Evolutionary conservation across 2,888 invertebrate genomes (phyloP).

Genomic region (Nephrotoma flavescens): DNA sequence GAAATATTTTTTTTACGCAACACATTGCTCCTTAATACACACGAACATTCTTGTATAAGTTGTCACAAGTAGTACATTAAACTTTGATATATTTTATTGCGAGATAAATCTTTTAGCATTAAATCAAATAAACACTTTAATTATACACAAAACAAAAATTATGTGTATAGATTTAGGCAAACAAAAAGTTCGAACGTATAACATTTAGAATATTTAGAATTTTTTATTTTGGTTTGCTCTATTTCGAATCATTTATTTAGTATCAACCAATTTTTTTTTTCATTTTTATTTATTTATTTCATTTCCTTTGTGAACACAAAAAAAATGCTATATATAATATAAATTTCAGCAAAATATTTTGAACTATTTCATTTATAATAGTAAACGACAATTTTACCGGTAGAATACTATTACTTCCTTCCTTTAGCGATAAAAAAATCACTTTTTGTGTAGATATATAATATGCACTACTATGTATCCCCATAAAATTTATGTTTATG

Average conservation of each 20-base stretch:
- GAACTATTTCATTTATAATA: conserved; percentile 4
- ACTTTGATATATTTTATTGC: too few relatives aligned
- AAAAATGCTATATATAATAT: not conserved
- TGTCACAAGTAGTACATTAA: too few relatives aligned
- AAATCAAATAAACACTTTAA: not conserved
- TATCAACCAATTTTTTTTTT: not conserved
- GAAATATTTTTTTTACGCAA: too few relatives aligned
- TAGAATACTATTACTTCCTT: conserved; percentile 11
- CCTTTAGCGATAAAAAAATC: conserved; percentile 7
- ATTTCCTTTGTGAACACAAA: conserved; percentile 1
- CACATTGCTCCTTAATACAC: too few relatives aligned
- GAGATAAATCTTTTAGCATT: not conserved
- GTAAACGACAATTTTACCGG: conserved; percentile 5
- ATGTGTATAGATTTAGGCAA: not conserved
- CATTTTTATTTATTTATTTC: not conserved
- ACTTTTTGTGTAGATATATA: not conserved
- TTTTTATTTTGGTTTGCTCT: not conserved
- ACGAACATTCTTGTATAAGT: too few relatives aligned
- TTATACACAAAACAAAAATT: not conserved
- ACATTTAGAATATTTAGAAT: not conserved
- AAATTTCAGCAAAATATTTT: conserved; percentile 2
- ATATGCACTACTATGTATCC: not conserved
- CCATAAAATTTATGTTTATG: not conserved
- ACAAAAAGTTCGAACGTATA: not conserved
- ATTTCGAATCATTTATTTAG: not conserved